Evolutionary conservation across 1,140 invertebrate genomes (phyloP), one percentile per base, ranked within the genome.

Genomic region (Drosophila pruinosa): DNA sequence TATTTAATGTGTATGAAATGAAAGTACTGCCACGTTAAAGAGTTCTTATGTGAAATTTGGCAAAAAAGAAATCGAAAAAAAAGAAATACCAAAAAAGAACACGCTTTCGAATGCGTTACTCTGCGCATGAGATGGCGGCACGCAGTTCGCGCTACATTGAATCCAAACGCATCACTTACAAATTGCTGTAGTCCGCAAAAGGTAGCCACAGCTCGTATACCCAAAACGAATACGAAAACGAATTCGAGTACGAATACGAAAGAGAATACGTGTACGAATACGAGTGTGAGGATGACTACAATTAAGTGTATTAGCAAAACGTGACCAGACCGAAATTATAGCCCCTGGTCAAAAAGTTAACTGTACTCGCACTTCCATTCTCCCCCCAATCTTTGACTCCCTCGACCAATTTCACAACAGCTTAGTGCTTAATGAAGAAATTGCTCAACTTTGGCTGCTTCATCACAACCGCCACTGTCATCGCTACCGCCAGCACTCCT

Each of bases 71-170:
- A 54, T 8, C 15, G 8, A 39, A 28, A 48, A 34, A 26, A 26
- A 45, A 4, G 39, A 52, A 12, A 26, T 48, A 43, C 1, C 21
- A 63, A 45, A 22, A 15, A 36, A 31, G 7, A n/a, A 47, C 31
- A 56, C 72, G 69, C 80, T 76, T 64, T 71, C 69, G 82, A 81
- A 75, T 81, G 81, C 81, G 69, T 81, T 62, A 75, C 81, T 73
- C 69, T 86, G 78, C 81, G 81, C 81, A 81, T 88, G 82, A 86
- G 73, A 86, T 86, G 82, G 82, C 82, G 82, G 82, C 82, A 86
- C 82, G 82, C 82, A 88, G 75, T 88, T 86, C 82, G 74, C 82
- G 82, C 78, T 88, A 86, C 82, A 86, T 88, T 86, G 85, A 82
- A 70, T 88, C 63, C 58, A 73, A 86, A 76, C 74, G 67, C 75